Base-by-base conservation (phyloP, 1,140 invertebrate species). In the Lepidurus arcticus region DNA sequence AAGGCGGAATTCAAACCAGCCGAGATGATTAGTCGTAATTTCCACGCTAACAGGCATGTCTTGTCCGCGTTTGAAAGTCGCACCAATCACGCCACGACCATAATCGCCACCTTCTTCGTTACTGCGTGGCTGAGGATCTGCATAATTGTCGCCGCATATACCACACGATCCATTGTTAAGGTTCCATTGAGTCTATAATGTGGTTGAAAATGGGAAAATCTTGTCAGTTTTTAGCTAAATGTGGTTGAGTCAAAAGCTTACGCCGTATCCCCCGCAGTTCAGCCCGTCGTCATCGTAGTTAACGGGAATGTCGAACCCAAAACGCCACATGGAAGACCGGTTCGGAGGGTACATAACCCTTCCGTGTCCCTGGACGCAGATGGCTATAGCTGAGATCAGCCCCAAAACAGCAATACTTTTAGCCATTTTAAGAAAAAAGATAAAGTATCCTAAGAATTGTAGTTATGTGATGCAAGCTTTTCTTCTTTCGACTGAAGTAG, bases 321-420 rank as follows among this genome's bases (percentile, higher is more conserved):
- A 80, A 26, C 85, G 73, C 85, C 85, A 86, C 34, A 85, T 78
- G 8, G 83, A 83, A 44, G 83, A 82, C 43, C 86, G 79, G 78
- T 82, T 83, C 24, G 83, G 83, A 6, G 85, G 85, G 42, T 85
- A 82, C 11, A 83, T 74, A 79, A 86, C 76, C 47, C 81, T 81
- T 34, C 85, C 85, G 80, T 86, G 85, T 24, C 84, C 83, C 42
- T 47, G 6, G n/a, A 75, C 74, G 53, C 21, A 65, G 21, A 65
- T 13, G 53, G 13, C 53, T 65, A 65, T n/a, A 65, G 53, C 53
- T 9, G 21, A 21, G 53, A 65, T n/a, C 53, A n/a, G 53, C 16
- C 53, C 21, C 53, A 65, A 65, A 8, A 65, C 6, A 65, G 21
- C 13, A 21, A 65, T 65, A 16, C 16, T 65, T 21, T 65, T 65